Evolutionary conservation across 2,113 vertebrate genomes (phyloP).

Genomic region (Scatophagus argus): DNA sequence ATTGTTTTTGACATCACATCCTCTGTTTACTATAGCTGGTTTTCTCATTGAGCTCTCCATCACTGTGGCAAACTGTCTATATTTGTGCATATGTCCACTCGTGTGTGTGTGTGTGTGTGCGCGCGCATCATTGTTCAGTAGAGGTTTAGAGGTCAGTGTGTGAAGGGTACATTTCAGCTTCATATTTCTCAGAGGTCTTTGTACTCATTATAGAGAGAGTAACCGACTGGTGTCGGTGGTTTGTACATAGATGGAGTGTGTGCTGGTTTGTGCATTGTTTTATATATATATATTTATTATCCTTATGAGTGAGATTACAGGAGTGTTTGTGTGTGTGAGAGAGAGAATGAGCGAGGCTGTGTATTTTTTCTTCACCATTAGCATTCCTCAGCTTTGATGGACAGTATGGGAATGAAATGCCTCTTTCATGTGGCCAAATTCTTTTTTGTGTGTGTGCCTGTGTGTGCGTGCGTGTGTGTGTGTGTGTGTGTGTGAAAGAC

Average conservation of each 20-base stretch:
- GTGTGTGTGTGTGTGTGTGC: not conserved
- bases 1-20: conserved; percentile 51
- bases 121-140: conserved; percentile 61
- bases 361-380: conserved; percentile 16
- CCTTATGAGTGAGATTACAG: conserved; percentile 8
- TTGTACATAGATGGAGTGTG: conserved; percentile 24
- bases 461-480: conserved; percentile 17
- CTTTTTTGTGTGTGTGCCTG: conserved; percentile 17
- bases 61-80: conserved; percentile 60
- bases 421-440: conserved; percentile 50
- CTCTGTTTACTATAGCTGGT: conserved; percentile 70
- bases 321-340: not conserved
- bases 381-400: conserved; percentile 48
- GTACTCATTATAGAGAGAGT: conserved; percentile 55
- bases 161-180: conserved; percentile 62
- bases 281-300: conserved; percentile 29
- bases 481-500: conserved; percentile 13
- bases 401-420: conserved; percentile 37
- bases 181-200: conserved; percentile 73
- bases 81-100: conserved; percentile 37
- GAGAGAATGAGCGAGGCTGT: not conserved
- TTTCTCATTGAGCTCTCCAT: conserved; percentile 65
- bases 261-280: conserved; percentile 27
- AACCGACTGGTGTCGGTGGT: conserved; percentile 30
- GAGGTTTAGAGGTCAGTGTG: conserved; percentile 67